Base-by-base conservation (phyloP, 2,888 invertebrate species). In the Steinernema scapterisci region DNA sequence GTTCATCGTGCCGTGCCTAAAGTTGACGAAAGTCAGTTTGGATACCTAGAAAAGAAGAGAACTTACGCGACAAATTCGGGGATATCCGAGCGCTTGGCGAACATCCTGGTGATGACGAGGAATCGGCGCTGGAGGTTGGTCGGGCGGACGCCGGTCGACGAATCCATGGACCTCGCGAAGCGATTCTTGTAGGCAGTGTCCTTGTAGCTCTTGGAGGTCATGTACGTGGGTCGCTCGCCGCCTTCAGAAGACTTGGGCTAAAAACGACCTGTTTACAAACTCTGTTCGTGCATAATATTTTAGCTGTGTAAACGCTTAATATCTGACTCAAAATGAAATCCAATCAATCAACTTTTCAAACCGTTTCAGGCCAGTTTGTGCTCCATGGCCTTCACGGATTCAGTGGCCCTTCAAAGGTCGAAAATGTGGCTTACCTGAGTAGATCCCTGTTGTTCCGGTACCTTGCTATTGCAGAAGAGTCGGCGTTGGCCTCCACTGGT, bases 41-140 rank as follows among this genome's bases (percentile, higher is more conserved):
- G 38, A 9, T 6, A 9, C 5, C 9, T 25, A 70, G 0, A 9
- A 21, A 9, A n/a, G 70, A 23, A 21, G 13, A 23, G n/a, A 76
- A 82, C 84, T 78, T 73, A 84, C 84, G 81, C 75, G 45, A 84
- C 83, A 74, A 76, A 80, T 48, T 81, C 82, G 11, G 84, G 84
- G 73, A 84, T 83, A 23, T 82, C 81, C 5, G 70, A 44, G 45
- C 75, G 73, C 23, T 75, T 79, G 21, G 76, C 75, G 77, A 82
- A 84, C 48, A 84, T 71, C 48, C 78, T 76, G 11, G 85, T 85
- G 70, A 81, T 72, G 9, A 85, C 83, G 23, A 85, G 77, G 48
- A 83, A 82, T 19, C 79, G 77, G n/a, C 76, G 74, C 74, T 85
- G 84, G 78, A 78, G 75, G 44, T 73, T 73, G 5, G 84, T 83